Base-by-base conservation (phyloP, 2,113 vertebrate genomes). In the Syngnathus floridae region DNA sequence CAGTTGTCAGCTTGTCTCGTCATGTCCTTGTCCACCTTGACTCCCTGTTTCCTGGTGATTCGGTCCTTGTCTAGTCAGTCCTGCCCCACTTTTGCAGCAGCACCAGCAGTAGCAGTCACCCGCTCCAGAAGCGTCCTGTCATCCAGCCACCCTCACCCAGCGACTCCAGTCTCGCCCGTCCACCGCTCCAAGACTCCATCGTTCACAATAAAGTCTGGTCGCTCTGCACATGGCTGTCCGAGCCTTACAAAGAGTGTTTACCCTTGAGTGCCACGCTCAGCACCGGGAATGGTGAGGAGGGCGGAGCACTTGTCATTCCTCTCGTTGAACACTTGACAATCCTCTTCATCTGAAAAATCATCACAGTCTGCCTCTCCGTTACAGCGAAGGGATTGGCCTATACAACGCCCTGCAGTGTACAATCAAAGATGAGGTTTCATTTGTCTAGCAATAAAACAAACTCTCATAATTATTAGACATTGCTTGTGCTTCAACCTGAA, bases 331-430 rank as follows among this genome's bases (percentile, higher is more conserved):
- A 76, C 66, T 7, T 90, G 87, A 69, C 96, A 99, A 54, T 70
- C 60, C 0, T 75, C 79, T 75, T 99, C 96, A 37, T 99, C 96
- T 9, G 93, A 93, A 3, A 70, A 81, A 21, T 93, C 91, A 0
- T 82, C 69, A 72, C 96, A 99, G 84, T 98, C 95, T 0, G 0
- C 0, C 22, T 96, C 94, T 60, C 93, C 92, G 0, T 98, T 97
- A 67, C 96, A 99, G 21, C 89, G 75, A 0, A 98, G 93, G 7
- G 88, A 87, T 66, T 56, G 80, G 81, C 91, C 90, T 74, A 99
- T 90, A 73, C 95, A 99, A 55, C 94, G 94, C 19, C 94, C 96
- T 98, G 51, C 5, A 70, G 8, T 26, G 5, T 35, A 8, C 7
- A 48, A 38, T 1, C 36, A 57, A 35, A 36, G 14, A 14, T 3